Percentiles rank a stretch among this genome's conserved stretches.
phyloP scores from a whole-genome alignment of 2,113 vertebrate species.

The Elanoides forficatus region DNA sequence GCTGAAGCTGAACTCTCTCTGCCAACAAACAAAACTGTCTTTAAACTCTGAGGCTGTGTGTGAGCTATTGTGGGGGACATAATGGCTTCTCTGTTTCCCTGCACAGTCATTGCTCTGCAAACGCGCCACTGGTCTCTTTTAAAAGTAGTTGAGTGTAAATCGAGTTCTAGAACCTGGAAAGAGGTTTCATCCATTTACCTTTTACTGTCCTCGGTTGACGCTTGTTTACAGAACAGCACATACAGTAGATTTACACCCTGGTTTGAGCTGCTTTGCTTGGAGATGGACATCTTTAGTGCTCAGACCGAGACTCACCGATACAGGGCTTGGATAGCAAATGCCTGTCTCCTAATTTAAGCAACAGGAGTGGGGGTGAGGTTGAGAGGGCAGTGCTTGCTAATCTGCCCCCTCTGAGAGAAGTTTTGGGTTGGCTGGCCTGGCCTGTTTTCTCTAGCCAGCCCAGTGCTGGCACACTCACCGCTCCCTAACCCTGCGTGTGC shows the following conservation, averaged over 20 bases:
- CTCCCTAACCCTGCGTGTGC: background rate
- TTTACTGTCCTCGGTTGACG: background rate
- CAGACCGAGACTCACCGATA: background rate
- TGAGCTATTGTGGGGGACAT: conserved; percentile 54
- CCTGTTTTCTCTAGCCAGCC: background rate
- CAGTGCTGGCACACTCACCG: background rate
- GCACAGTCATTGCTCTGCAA: conserved; percentile 26
- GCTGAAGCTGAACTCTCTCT: conserved; percentile 36
- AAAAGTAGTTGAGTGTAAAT: conserved; percentile 30
- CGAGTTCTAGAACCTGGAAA: conserved; percentile 16
- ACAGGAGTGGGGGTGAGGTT: background rate
- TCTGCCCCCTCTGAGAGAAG: background rate
- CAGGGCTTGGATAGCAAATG: background rate
- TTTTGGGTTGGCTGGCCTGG: background rate
- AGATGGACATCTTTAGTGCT: background rate
- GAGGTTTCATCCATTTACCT: conserved; percentile 15
- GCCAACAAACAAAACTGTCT: conserved; percentile 54
- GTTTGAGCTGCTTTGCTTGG: background rate
- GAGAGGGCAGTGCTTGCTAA: background rate
- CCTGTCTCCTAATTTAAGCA: background rate
- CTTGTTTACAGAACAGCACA: conserved; percentile 1
- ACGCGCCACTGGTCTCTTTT: conserved; percentile 11
- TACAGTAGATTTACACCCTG: background rate
- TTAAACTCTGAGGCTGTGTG: conserved; percentile 52
- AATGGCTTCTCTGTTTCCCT: conserved; percentile 57